Percentiles rank a stretch among this genome's conserved stretches.
phyloP scores from a whole-genome alignment of 2,888 invertebrate genomes.

The Stegana nigrithorax region DNA sequence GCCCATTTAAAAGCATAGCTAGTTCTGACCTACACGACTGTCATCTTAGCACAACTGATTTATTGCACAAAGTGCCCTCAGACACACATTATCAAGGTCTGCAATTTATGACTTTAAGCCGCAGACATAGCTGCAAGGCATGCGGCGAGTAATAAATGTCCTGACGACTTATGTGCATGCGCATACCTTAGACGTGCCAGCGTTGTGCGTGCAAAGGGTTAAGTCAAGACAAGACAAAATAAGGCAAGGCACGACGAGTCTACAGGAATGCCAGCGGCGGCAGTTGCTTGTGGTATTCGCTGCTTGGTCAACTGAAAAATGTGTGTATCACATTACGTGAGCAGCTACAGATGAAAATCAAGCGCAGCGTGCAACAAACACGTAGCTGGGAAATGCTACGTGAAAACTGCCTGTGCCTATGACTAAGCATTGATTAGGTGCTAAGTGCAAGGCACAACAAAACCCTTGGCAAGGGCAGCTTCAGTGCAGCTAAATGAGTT shows the following conservation, averaged over 20 bases:
- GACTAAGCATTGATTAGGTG: background rate
- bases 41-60: slow-evolving; percentile 36
- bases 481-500: no score
- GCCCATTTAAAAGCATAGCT: no score
- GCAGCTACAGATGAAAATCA: background rate
- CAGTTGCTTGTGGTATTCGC: no score
- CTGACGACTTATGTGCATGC: background rate
- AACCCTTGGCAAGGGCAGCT: no score
- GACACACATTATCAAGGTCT: slow-evolving; percentile 51
- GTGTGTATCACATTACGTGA: background rate
- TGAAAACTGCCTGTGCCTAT: background rate
- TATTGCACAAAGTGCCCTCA: slow-evolving; percentile 49
- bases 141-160: background rate
- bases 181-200: no score
- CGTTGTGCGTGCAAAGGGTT: no score
- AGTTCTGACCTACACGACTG: background rate
- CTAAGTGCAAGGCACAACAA: background rate
- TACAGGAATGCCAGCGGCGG: no score
- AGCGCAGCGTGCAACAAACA: background rate
- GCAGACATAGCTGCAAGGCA: background rate
- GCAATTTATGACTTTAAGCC: slow-evolving; percentile 35
- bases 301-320: no score
- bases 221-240: no score
- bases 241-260: no score
- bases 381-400: background rate